A percentile compares a stretch with the other conserved stretches of the same genome.
Evolutionary conservation across 37 sponge, comb jelly and placozoan genomes (phyloP).

Genomic region (Ephydatia muelleri): DNA sequence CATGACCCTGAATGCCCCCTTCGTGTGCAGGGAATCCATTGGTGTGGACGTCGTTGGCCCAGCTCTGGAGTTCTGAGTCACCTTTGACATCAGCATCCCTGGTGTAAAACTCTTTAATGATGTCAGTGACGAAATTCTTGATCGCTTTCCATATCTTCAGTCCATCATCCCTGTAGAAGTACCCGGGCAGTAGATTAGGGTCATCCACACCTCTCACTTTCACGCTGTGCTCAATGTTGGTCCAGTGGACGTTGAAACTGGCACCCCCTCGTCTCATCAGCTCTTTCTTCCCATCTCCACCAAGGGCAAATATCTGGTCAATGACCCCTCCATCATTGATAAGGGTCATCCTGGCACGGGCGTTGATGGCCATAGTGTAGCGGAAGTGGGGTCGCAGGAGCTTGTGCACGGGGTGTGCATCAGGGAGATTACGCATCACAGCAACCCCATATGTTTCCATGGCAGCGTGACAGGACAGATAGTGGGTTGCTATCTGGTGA

Average conservation of each 20-base stretch:
- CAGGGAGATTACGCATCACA: constrained; percentile 59
- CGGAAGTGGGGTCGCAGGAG: constrained; percentile 72
- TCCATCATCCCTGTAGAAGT: constrained; percentile 82
- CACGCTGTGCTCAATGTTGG: constrained; percentile 24
- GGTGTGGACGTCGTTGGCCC: constrained; percentile 33
- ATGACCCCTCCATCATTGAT: constrained; percentile 42
- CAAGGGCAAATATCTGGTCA: constrained; percentile 50
- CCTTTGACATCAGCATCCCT: constrained; percentile 43
- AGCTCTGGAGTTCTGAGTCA: constrained; percentile 56
- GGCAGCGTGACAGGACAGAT: no score
- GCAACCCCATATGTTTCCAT: constrained; percentile 77
- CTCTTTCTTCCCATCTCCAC: constrained; percentile 31
- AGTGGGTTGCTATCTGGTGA: no score
- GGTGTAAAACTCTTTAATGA: constrained; percentile 50
- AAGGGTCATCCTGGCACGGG: constrained; percentile 29
- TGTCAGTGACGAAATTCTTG: constrained; percentile 25
- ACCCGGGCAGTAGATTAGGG: constrained; percentile 50
- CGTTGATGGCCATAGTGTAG: constrained; percentile 76
- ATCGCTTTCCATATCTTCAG: constrained; percentile 67
- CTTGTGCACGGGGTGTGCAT: constrained; percentile 68
- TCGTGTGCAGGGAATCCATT: constrained; percentile 38
- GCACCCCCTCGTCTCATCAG: constrained; percentile 6
- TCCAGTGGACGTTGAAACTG: constrained; percentile 26
- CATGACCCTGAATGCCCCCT: constrained; percentile 16
- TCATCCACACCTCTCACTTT: constrained; percentile 72